A percentile compares a stretch with the other conserved stretches of the same genome.
These are phyloP conservation scores for Melolontha melolontha DNA, from an alignment of 2,888 invertebrate genomes.

Conservation along the genomic window DNA sequence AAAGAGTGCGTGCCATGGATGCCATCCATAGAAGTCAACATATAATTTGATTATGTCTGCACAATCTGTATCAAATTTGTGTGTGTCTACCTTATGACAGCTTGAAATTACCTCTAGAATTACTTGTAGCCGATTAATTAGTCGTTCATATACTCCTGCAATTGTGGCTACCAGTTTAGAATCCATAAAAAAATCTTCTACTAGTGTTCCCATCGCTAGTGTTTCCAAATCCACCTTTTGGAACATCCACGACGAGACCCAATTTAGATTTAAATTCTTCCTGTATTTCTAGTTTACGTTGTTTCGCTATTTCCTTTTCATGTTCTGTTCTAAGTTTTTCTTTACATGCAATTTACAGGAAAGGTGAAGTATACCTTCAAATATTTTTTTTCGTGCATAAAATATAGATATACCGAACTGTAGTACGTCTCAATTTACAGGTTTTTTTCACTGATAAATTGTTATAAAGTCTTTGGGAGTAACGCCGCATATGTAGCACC, in stretches of 20 bases:
- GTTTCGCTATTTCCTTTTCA: conserved; percentile 28
- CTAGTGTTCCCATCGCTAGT: conserved; percentile 56
- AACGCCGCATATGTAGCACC: conserved; percentile 52
- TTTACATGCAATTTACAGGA: conserved; percentile 55
- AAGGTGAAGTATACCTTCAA: conserved; percentile 55
- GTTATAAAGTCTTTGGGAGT: conserved; percentile 52
- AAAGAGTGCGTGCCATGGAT: too few species aligned
- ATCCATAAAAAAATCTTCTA: conserved; percentile 43
- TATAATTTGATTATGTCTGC: too few species aligned
- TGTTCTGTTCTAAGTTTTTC: conserved; percentile 48
- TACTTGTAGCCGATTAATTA: conserved; percentile 25
- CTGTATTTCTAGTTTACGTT: conserved; percentile 47
- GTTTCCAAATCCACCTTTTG: conserved; percentile 53
- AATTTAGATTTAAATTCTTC: conserved; percentile 47
- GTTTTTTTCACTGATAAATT: conserved; percentile 39
- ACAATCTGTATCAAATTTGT: too few species aligned
- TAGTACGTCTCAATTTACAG: conserved; percentile 47
- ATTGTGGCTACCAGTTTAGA: conserved; percentile 29
- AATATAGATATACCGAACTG: conserved; percentile 47
- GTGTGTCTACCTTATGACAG: conserved; percentile 26
- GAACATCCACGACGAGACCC: conserved; percentile 54
- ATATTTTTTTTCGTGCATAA: conserved; percentile 54
- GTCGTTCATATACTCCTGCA: conserved; percentile 27
- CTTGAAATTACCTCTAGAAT: conserved; percentile 39
- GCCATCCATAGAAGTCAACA: too few species aligned